phyloP scores from a whole-genome alignment of 2,888 invertebrate species.

The Drosophila flavopinicola region DNA sequence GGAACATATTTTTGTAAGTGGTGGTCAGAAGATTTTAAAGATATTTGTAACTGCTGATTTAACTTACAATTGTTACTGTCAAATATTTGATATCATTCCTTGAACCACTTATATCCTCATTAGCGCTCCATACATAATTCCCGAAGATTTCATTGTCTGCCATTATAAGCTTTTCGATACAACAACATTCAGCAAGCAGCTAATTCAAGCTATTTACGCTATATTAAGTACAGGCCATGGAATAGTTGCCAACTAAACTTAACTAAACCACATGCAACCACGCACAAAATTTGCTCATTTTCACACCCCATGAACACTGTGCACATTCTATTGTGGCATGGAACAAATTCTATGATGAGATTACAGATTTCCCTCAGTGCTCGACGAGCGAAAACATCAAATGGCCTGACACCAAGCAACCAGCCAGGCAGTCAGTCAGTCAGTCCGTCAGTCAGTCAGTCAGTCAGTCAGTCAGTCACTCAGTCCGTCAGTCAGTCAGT shows the following conservation, averaged over 20 bases:
- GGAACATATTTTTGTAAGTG: too few species aligned
- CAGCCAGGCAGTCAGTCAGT: conserved; percentile 1
- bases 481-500: background rate
- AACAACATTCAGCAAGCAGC: background rate
- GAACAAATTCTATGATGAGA: conserved; percentile 44
- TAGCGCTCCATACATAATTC: too few species aligned
- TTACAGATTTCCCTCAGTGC: conserved; percentile 41
- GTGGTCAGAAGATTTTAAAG: too few species aligned
- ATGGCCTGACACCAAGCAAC: conserved; percentile 39
- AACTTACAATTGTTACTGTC: too few species aligned
- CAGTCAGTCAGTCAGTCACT: conserved; percentile 9
- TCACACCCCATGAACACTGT: conserved; percentile 20
- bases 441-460: conserved; percentile 9
- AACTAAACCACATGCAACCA: conserved; percentile 9
- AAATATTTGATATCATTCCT: too few species aligned
- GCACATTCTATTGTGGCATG: conserved; percentile 32
- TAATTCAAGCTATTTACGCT: conserved; percentile 10
- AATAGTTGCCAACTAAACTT: conserved; percentile 21
- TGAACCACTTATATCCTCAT: too few species aligned
- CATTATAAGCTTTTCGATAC: too few species aligned
- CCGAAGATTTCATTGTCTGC: too few species aligned
- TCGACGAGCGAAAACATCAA: conserved; percentile 43
- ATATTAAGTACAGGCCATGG: conserved; percentile 4
- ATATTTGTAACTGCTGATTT: too few species aligned
- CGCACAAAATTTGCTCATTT: conserved; percentile 42